Evolutionary conservation across 2,113 vertebrate genomes (phyloP).

Genomic region (Bufo gargarizans): DNA sequence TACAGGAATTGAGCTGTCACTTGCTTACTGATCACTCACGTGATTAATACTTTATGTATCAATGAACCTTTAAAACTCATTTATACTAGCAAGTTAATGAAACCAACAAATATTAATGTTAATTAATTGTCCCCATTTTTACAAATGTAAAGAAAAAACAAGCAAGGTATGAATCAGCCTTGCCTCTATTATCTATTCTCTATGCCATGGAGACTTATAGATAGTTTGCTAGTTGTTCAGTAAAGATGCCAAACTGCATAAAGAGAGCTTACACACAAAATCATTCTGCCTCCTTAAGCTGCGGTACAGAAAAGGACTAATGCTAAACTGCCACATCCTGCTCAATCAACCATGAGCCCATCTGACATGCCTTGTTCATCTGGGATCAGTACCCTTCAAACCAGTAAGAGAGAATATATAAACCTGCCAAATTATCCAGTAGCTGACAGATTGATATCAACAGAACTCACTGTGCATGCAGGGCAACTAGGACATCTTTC

Average conservation of each 20-base stretch:
- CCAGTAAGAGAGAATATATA: conserved; percentile 55
- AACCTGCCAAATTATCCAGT: conserved; percentile 53
- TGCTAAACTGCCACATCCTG: conserved; percentile 53
- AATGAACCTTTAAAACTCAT: neutral
- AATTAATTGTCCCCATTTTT: neutral
- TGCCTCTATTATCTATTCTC: neutral
- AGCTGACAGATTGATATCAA: conserved; percentile 54
- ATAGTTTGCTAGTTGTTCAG: conserved; percentile 3
- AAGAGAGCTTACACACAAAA: conserved; percentile 40
- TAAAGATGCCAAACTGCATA: conserved; percentile 30
- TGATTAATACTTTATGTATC: neutral
- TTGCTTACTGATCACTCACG: neutral
- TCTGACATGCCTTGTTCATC: conserved; percentile 56
- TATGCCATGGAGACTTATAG: neutral
- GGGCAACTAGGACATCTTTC: conserved; percentile 35
- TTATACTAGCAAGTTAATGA: neutral
- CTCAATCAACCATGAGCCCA: conserved; percentile 55
- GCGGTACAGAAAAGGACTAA: conserved; percentile 35
- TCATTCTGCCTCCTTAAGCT: conserved; percentile 42
- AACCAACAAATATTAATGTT: neutral
- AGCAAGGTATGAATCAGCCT: neutral
- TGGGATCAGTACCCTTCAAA: conserved; percentile 57
- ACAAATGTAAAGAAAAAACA: neutral
- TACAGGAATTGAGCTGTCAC: neutral
- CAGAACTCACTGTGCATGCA: conserved; percentile 24